A percentile compares a stretch with the other conserved stretches of the same genome.
These are phyloP conservation scores for Euwallacea fornicatus DNA, from an alignment of 1,140 invertebrate species.

Conservation along the genomic window DNA sequence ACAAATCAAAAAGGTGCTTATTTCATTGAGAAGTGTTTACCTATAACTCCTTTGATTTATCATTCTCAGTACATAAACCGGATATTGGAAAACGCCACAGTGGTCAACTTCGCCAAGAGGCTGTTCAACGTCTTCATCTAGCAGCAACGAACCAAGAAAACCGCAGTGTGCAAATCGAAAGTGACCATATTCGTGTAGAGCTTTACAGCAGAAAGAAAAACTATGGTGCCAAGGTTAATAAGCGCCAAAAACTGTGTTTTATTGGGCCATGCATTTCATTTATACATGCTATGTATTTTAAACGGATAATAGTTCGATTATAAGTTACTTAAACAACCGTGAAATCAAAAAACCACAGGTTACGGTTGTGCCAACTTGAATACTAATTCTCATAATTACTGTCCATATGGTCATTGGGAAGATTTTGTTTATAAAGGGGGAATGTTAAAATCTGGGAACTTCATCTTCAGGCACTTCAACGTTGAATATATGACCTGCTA, in stretches of 20 bases:
- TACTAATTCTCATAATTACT: too few relatives aligned
- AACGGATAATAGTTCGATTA: neutral
- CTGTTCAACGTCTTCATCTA: constrained; percentile 45
- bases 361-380: too few relatives aligned
- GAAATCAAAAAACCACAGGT: neutral
- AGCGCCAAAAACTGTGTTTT: neutral
- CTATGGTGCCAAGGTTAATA: constrained; percentile 6
- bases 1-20: constrained; percentile 47
- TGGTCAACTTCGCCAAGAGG: constrained; percentile 43
- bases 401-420: too few relatives aligned
- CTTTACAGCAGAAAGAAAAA: neutral
- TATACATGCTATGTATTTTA: neutral
- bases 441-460: too few relatives aligned
- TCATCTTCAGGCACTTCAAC: too few relatives aligned
- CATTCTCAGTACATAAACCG: constrained; percentile 45
- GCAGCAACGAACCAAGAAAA: neutral
- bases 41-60: constrained; percentile 6
- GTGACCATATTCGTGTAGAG: constrained; percentile 1
- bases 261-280: neutral
- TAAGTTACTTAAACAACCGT: constrained; percentile 8
- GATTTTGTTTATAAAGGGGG: too few relatives aligned
- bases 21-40: neutral
- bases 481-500: too few relatives aligned
- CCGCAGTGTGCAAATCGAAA: neutral
- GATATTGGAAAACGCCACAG: constrained; percentile 42